Evolutionary conservation across 2,797 vertebrate genomes (phyloP), one percentile per base, ranked within the genome.

Genomic region (Silurus aristotelis): DNA sequence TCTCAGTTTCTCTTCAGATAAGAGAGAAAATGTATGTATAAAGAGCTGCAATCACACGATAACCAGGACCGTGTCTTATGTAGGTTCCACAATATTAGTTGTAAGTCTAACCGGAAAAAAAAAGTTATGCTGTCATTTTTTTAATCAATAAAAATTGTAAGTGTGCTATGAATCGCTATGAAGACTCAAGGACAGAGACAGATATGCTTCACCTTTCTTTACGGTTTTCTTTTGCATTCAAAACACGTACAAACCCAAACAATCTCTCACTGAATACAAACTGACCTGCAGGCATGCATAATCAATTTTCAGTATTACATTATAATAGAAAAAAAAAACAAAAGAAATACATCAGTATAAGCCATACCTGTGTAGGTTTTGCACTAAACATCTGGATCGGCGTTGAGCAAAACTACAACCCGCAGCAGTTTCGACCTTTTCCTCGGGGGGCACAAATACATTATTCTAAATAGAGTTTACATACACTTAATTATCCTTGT

Each of bases 221-320:
- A 17, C 22, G 17, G 38, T n/a, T 63, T 63, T 3, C 60, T 46
- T 64, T 64, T 64, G 43, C 22, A 22, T 80, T 80, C 61, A 80
- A 20, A 64, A 25, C 60, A 80, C 7, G 3, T 64, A 15, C 38
- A 46, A 15, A 25, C n/a, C 43, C 22, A 64, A 64, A 27, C 61
- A 80, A 64, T 48, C n/a, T 80, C 61, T 27, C 43, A 10, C n/a
- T 6, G 1, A 66, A 80, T 80, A 27, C 58, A 52, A 66, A 25
- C 61, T 61, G 76, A 80, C 63, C 63, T 66, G n/a, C 64, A 52
- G 46, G 60, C 46, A 25, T 80, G 43, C 31, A 64, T 80, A 48
- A 80, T 80, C 22, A 46, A 80, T 79, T 43, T 63, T 63, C 38
- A 79, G 58, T 46, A 64, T 64, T 63, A 46, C 9, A 79, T 63